A percentile compares a stretch with the other conserved stretches of the same genome.
These are phyloP conservation scores for Silurus meridionalis DNA, from an alignment of 2,113 vertebrate genomes.

Conservation along the genomic window DNA sequence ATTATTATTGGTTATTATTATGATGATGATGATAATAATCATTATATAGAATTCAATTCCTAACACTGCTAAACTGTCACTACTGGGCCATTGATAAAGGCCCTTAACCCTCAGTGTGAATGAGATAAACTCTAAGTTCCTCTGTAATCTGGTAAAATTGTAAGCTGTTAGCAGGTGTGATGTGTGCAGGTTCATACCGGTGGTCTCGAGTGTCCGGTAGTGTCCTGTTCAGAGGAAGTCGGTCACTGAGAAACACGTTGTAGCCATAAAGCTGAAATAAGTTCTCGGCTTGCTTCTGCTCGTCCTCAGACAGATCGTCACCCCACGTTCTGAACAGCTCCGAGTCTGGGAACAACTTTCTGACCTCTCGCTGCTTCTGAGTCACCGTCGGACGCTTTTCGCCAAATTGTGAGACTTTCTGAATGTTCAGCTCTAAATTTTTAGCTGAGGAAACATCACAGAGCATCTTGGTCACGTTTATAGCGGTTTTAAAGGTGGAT, in stretches of 20 bases:
- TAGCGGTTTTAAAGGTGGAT: background rate
- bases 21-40: no score
- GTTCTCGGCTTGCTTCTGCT: constrained; percentile 66
- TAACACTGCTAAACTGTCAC: no score
- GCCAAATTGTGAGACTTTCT: background rate
- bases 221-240: constrained; percentile 67
- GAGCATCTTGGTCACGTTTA: no score
- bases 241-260: constrained; percentile 72
- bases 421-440: background rate
- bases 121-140: no score
- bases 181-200: constrained; percentile 50
- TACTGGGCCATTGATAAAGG: no score
- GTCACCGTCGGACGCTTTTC: background rate
- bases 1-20: no score
- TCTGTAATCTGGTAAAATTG: no score
- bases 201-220: constrained; percentile 66
- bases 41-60: no score
- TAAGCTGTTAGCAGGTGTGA: background rate
- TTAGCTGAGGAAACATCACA: constrained; percentile 31
- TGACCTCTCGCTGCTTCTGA: constrained; percentile 36
- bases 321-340: constrained; percentile 67
- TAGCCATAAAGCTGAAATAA: constrained; percentile 67
- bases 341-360: constrained; percentile 67
- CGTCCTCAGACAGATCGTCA: constrained; percentile 60
- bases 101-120: no score